Percentiles rank a stretch among this genome's conserved stretches.
These are phyloP conservation scores for Speoplatyrhinus poulsoni DNA, from an alignment of 2,113 vertebrate genomes.

Conservation along the genomic window DNA sequence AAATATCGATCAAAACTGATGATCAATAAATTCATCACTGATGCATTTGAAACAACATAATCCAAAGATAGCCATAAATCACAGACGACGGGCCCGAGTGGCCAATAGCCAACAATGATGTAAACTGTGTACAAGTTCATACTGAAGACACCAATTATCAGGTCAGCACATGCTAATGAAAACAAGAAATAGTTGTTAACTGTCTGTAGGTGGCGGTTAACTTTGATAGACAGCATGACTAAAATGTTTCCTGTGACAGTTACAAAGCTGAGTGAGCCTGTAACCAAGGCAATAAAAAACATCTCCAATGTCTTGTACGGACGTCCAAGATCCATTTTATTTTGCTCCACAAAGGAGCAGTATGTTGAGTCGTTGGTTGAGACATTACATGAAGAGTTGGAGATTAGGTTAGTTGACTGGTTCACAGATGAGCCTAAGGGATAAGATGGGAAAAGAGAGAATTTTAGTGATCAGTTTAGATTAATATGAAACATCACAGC, in stretches of 20 bases:
- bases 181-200: slow-evolving; percentile 99
- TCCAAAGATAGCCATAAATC: slow-evolving; percentile 97
- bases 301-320: slow-evolving; percentile 92
- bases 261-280: slow-evolving; percentile 93
- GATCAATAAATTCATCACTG: slow-evolving; percentile 97
- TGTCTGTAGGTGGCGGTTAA: slow-evolving; percentile 96
- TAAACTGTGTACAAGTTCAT: slow-evolving; percentile 98
- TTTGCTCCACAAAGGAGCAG: slow-evolving; percentile 62
- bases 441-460: not conserved
- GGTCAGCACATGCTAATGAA: slow-evolving; percentile 92
- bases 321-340: slow-evolving; percentile 47
- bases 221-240: slow-evolving; percentile 99
- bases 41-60: slow-evolving; percentile 96
- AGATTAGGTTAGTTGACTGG: slow-evolving; percentile 69
- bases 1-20: slow-evolving; percentile 99
- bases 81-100: slow-evolving; percentile 91
- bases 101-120: slow-evolving; percentile 97
- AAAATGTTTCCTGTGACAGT: slow-evolving; percentile 96
- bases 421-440: slow-evolving; percentile 77
- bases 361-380: slow-evolving; percentile 72
- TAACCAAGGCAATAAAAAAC: slow-evolving; percentile 93
- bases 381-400: slow-evolving; percentile 80
- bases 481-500: too few species aligned
- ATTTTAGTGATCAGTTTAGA: too few species aligned
- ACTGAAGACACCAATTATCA: slow-evolving; percentile 96